Evolutionary conservation across 92 coral and sea anemone genomes (phyloP).

Genomic region (Heteractis magnifica): DNA sequence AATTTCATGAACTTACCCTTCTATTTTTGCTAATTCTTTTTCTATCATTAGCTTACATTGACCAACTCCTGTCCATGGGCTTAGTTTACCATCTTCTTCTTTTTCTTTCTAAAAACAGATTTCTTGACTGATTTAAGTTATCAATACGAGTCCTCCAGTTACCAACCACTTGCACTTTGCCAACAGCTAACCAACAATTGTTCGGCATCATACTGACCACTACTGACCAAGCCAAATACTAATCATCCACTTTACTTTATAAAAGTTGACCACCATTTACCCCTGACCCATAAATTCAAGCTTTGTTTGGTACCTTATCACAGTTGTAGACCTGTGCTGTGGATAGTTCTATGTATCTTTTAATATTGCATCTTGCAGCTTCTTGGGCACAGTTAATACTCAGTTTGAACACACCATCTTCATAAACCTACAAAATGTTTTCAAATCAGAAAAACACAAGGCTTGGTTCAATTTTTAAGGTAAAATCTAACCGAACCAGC

Average conservation of each 20-base stretch:
- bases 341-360: slow-evolving; percentile 84
- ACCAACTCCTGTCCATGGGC: slow-evolving; percentile 94
- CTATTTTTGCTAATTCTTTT: slow-evolving; percentile 72
- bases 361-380: slow-evolving; percentile 68
- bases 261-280: too few relatives aligned
- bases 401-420: slow-evolving; percentile 86
- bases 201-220: too few relatives aligned
- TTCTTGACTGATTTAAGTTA: too few relatives aligned
- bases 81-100: slow-evolving; percentile 69
- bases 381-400: slow-evolving; percentile 88
- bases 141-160: too few relatives aligned
- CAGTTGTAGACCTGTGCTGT: slow-evolving; percentile 89
- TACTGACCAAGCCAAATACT: too few relatives aligned
- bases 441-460: background rate
- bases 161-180: too few relatives aligned
- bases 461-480: too few relatives aligned
- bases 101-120: slow-evolving; percentile 61
- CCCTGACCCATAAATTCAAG: too few relatives aligned
- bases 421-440: slow-evolving; percentile 63
- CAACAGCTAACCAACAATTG: too few relatives aligned
- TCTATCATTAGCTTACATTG: slow-evolving; percentile 87
- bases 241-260: background rate
- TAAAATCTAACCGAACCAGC: too few relatives aligned
- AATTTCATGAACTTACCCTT: slow-evolving; percentile 54
- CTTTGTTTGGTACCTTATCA: slow-evolving; percentile 64